Evolutionary conservation across 2,888 invertebrate species (phyloP).

Genomic region (Drosophila quinaria): DNA sequence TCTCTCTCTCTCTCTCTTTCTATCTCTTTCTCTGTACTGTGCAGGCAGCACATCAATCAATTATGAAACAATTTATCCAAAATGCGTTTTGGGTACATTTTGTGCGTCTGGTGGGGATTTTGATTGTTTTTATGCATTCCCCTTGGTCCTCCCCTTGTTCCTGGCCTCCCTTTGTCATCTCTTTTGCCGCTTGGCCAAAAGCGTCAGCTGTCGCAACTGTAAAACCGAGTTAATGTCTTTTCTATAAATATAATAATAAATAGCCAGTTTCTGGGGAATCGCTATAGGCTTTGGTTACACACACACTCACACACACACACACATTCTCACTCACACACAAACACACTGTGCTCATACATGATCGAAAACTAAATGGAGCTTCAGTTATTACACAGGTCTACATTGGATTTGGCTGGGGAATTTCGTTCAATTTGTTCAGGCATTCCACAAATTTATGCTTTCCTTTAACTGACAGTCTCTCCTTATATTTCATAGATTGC

Average conservation of each 20-base stretch:
- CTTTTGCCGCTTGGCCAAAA: background rate
- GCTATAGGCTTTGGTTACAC: slow-evolving; percentile 15
- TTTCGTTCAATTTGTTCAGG: slow-evolving; percentile 2
- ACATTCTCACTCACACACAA: slow-evolving; percentile 1
- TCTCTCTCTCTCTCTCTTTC: slow-evolving; percentile 2
- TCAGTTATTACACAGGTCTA: slow-evolving; percentile 45
- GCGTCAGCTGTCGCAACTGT: slow-evolving; percentile 38
- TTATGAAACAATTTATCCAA: slow-evolving; percentile 78
- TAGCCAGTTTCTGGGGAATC: slow-evolving; percentile 50
- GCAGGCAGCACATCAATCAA: slow-evolving; percentile 73
- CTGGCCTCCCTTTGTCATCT: background rate
- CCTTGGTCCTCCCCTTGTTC: background rate
- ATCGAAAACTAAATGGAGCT: slow-evolving; percentile 45
- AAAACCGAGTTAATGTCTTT: slow-evolving; percentile 69
- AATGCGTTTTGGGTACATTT: slow-evolving; percentile 60
- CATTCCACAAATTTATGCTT: slow-evolving; percentile 8
- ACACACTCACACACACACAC: slow-evolving; percentile 4
- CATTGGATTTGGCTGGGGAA: slow-evolving; percentile 17
- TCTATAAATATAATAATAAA: slow-evolving; percentile 70
- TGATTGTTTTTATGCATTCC: slow-evolving; percentile 59
- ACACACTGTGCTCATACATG: background rate
- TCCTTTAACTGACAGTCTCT: background rate
- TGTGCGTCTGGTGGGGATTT: slow-evolving; percentile 51
- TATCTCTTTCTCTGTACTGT: slow-evolving; percentile 9
- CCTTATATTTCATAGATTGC: background rate